phyloP scores from a whole-genome alignment of 2,797 vertebrate species.

The Emys orbicularis region DNA sequence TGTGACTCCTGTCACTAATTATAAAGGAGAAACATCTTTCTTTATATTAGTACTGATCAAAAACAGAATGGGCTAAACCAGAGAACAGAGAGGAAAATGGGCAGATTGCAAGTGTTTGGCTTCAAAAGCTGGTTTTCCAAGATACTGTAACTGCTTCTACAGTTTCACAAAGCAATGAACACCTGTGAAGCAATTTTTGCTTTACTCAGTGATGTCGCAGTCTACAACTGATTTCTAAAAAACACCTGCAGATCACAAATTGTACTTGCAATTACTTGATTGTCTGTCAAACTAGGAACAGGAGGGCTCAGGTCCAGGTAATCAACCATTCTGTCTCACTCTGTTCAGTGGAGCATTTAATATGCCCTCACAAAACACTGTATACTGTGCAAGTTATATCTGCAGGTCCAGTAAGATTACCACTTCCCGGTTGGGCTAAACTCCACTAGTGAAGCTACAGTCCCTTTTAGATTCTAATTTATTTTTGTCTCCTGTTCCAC shows the following conservation, averaged over 20 bases:
- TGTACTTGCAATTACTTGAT: conserved; percentile 54
- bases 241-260: conserved; percentile 43
- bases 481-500: background rate
- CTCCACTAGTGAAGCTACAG: background rate
- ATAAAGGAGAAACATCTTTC: conserved; percentile 47
- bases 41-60: conserved; percentile 14
- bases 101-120: conserved; percentile 11
- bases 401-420: background rate
- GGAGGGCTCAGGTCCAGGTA: background rate
- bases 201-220: conserved; percentile 49
- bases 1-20: conserved; percentile 16
- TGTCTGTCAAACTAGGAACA: conserved; percentile 36
- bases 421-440: background rate
- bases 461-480: background rate
- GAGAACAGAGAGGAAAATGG: conserved; percentile 1
- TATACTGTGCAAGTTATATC: background rate
- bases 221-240: conserved; percentile 47
- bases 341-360: background rate
- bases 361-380: background rate
- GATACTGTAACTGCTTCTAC: conserved; percentile 6
- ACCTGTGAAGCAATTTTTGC: conserved; percentile 46
- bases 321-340: background rate
- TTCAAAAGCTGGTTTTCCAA: background rate
- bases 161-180: conserved; percentile 41
- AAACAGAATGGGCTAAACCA: background rate